Evolutionary conservation across 2,113 vertebrate genomes (phyloP), one percentile per base, ranked within the genome.

Genomic region (Syngnathus scovelli): DNA sequence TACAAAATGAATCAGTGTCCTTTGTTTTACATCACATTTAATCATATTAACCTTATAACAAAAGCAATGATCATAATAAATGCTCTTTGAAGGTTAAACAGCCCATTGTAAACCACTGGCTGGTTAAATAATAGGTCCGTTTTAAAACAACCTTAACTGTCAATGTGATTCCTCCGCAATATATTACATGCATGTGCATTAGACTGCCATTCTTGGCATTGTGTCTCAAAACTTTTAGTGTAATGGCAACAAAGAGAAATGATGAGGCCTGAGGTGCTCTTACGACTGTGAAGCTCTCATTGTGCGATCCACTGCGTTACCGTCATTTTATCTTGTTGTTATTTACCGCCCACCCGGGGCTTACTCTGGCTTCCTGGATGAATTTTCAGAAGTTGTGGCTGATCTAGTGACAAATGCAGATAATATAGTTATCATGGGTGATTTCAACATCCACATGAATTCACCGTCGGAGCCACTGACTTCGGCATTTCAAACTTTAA

Each of bases 61-160:
- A 33, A 33, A 33, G 27, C 27, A 33, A 33, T 44, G 68, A 75
- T 74, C n/a, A 55, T 68, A 77, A 51, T 44, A 43, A 71, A 61
- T 43, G 59, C 61, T 27, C 58, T n/a, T 1, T 80, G 68, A 85
- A 85, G 62, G 78, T 77, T 77, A 76, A 81, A n/a, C 39, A 46
- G 21, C 70, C 67, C 64, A 70, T 65, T 77, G 49, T 21, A 61
- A 62, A 46, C 21, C 9, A 41, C 21, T 7, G 33, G 12, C 12
- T 36, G 33, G 43, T 19, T 61, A 0, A 64, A 12, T 36, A 41
- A 60, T 63, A 19, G 2, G n/a, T 23, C 43, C 60, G 41, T 72
- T 70, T 77, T 67, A 18, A 68, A 75, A 76, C 63, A 76, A 61
- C 69, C 71, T 77, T 65, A 13, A 27, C 58, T 65, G 55, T 68